phyloP scores from a whole-genome alignment of 2,888 invertebrate genomes.

The Strigamia maritima region DNA sequence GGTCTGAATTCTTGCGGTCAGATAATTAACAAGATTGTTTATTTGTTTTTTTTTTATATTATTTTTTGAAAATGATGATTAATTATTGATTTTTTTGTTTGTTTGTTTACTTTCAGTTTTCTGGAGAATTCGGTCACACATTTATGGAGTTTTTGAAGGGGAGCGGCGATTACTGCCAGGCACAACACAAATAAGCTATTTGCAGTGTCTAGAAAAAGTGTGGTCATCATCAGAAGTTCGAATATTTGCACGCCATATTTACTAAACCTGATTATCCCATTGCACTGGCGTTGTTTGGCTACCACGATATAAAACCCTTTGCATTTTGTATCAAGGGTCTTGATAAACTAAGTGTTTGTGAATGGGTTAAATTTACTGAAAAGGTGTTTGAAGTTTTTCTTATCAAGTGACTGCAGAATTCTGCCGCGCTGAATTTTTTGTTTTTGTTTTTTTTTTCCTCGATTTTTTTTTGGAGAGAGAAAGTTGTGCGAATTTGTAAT shows the following conservation, averaged over 20 bases:
- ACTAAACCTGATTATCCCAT: constrained; percentile 33
- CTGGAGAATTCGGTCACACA: constrained; percentile 43
- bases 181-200: constrained; percentile 89
- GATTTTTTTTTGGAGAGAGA: not conserved
- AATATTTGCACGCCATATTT: constrained; percentile 9
- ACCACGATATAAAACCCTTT: constrained; percentile 2
- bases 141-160: constrained; percentile 93
- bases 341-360: constrained; percentile 23
- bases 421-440: constrained; percentile 19
- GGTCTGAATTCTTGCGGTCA: too few species aligned
- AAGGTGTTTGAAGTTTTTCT: constrained; percentile 28
- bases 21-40: not conserved
- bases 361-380: constrained; percentile 32
- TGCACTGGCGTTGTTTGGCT: constrained; percentile 31
- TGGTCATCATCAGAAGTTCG: constrained; percentile 28
- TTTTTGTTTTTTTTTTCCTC: not conserved
- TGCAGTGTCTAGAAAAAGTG: constrained; percentile 44
- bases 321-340: constrained; percentile 6
- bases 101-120: constrained; percentile 40
- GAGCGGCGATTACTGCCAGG: constrained; percentile 98
- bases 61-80: too few species aligned
- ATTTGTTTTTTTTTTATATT: not conserved
- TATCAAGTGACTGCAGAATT: constrained; percentile 26
- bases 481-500: not conserved
- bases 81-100: constrained; percentile 34